These are phyloP conservation scores for Sinocyclocheilus maitianheensis DNA, from an alignment of 2,113 vertebrate species.

Conservation along the genomic window DNA sequence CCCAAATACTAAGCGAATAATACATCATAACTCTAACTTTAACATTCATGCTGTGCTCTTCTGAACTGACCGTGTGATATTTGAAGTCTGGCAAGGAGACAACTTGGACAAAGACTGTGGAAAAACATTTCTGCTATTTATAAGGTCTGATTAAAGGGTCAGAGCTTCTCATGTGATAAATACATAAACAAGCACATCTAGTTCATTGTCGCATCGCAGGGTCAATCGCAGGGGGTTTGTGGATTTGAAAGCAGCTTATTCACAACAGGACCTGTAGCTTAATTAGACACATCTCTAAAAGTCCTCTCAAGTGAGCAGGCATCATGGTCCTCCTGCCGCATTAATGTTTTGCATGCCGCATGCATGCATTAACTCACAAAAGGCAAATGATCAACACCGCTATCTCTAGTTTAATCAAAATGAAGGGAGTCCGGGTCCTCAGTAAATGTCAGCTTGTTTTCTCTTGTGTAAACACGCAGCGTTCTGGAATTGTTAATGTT, in stretches of 20 bases:
- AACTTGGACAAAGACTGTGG: conserved; percentile 47
- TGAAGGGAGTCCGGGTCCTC: not conserved
- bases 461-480: not conserved
- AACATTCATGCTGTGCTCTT: not conserved
- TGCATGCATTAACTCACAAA: not conserved
- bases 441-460: conserved; percentile 11
- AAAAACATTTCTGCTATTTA: conserved; percentile 49
- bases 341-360: not conserved
- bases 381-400: conserved; percentile 35
- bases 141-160: conserved; percentile 23
- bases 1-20: not conserved
- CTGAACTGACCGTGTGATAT: conserved; percentile 25
- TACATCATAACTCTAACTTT: not conserved
- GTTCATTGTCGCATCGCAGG: conserved; percentile 17
- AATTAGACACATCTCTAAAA: not conserved
- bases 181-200: conserved; percentile 30
- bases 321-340: not conserved
- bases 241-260: not conserved
- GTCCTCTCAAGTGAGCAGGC: not conserved
- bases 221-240: not conserved
- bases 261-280: not conserved
- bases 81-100: conserved; percentile 29
- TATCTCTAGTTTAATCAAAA: not conserved
- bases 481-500: not conserved
- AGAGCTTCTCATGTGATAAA: conserved; percentile 34